Conservation (phyloP, 2,113 vertebrate genomes). For the Lepidiolamprologus cunningtoni region DNA sequence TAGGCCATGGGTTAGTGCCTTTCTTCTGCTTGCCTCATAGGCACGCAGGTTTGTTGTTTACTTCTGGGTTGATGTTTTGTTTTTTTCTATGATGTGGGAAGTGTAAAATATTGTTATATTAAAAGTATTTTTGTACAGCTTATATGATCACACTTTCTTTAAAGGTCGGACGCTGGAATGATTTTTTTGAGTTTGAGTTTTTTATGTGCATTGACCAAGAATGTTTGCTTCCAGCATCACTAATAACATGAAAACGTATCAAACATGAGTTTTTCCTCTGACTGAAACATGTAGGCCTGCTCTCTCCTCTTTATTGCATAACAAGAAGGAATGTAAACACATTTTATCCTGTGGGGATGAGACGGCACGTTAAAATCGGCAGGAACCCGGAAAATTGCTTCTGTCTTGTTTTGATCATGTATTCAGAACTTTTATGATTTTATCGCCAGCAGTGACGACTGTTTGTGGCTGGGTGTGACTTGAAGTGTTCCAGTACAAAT, state of each 20-base stretch:
- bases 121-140: neutral
- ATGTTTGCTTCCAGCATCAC: neutral
- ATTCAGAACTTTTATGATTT: neutral
- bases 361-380: rapidly evolving
- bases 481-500: neutral
- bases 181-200: rapidly evolving
- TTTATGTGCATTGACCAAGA: neutral
- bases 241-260: neutral
- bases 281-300: neutral
- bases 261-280: neutral
- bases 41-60: neutral
- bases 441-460: rapidly evolving
- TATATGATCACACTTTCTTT: rapidly evolving
- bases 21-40: neutral
- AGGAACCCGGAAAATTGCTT: neutral
- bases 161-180: neutral
- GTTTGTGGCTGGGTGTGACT: neutral
- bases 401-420: neutral
- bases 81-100: neutral
- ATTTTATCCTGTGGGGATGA: neutral
- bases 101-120: neutral
- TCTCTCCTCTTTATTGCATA: neutral
- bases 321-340: neutral
- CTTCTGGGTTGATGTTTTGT: neutral
- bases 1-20: too few species aligned